Evolutionary conservation across 2,113 vertebrate species (phyloP).

Genomic region (Heterotis niloticus): DNA sequence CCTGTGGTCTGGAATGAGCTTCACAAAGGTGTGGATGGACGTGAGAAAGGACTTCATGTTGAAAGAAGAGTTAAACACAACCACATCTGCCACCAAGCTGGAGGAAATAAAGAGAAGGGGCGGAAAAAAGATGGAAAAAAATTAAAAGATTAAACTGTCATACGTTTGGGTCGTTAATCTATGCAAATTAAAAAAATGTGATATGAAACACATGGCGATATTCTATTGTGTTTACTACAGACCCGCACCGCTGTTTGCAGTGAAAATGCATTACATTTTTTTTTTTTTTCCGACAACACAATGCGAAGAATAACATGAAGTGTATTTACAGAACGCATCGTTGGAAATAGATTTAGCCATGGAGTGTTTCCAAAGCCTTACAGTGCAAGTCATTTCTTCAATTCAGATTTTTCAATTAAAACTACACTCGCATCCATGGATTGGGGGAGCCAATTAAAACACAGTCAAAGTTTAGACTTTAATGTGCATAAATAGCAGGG

Average conservation of each 20-base stretch:
- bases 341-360: slow-evolving; percentile 21
- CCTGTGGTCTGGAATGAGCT: slow-evolving; percentile 88
- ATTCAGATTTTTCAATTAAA: slow-evolving; percentile 27
- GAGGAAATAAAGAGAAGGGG: neutral
- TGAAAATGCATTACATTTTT: neutral
- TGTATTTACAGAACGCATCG: slow-evolving; percentile 2
- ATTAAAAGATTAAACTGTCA: neutral
- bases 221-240: neutral
- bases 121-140: neutral
- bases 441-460: slow-evolving; percentile 25
- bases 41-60: slow-evolving; percentile 95
- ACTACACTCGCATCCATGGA: slow-evolving; percentile 2
- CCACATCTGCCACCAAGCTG: slow-evolving; percentile 85
- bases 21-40: slow-evolving; percentile 81
- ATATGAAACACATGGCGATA: neutral
- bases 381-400: slow-evolving; percentile 9
- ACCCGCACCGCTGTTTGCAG: neutral
- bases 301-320: neutral
- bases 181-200: neutral
- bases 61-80: slow-evolving; percentile 80
- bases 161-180: neutral
- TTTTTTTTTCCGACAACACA: slow-evolving; percentile 1
- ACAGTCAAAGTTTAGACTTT: slow-evolving; percentile 23
- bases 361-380: slow-evolving; percentile 13
- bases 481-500: slow-evolving; percentile 23